Evolutionary conservation across 1,140 invertebrate species (phyloP).

Genomic region (Mycetomoellerius zeteki): DNA sequence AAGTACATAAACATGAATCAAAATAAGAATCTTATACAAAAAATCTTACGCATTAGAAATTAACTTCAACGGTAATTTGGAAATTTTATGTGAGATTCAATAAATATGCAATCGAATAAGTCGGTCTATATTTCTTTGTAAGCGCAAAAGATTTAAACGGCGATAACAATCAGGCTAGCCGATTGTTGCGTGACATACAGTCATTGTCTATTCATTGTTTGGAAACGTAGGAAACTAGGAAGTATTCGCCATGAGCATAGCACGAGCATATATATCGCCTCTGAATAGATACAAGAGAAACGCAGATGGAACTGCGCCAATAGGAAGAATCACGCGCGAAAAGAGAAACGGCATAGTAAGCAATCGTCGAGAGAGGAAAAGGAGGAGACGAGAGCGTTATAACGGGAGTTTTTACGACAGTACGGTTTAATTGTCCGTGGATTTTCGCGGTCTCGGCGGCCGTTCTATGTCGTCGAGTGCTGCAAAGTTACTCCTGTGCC

Average conservation of each 20-base stretch:
- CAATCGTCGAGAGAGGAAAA: neutral
- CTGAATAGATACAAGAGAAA: conserved; percentile 49
- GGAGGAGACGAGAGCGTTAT: conserved; percentile 63
- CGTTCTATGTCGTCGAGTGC: conserved; percentile 68
- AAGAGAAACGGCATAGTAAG: conserved; percentile 72
- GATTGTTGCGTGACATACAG: neutral
- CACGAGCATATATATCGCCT: neutral
- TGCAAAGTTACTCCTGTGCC: conserved; percentile 60
- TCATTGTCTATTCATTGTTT: conserved; percentile 46
- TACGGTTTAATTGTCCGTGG: conserved; percentile 77
- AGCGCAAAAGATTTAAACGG: conserved; percentile 26
- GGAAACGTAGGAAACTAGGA: conserved; percentile 30
- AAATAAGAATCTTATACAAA: neutral
- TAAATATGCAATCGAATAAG: neutral
- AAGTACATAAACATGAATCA: neutral
- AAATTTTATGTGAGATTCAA: neutral
- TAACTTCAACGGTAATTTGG: conserved; percentile 9
- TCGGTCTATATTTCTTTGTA: neutral
- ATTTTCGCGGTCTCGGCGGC: conserved; percentile 68
- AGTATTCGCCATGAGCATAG: conserved; percentile 13
- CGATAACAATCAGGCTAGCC: conserved; percentile 15
- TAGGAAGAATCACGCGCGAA: conserved; percentile 73
- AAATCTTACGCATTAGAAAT: neutral
- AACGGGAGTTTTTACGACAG: conserved; percentile 76
- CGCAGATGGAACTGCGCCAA: conserved; percentile 70